These are phyloP conservation scores for Bradypodion pumilum DNA, from an alignment of 2,797 vertebrate species.

Conservation along the genomic window DNA sequence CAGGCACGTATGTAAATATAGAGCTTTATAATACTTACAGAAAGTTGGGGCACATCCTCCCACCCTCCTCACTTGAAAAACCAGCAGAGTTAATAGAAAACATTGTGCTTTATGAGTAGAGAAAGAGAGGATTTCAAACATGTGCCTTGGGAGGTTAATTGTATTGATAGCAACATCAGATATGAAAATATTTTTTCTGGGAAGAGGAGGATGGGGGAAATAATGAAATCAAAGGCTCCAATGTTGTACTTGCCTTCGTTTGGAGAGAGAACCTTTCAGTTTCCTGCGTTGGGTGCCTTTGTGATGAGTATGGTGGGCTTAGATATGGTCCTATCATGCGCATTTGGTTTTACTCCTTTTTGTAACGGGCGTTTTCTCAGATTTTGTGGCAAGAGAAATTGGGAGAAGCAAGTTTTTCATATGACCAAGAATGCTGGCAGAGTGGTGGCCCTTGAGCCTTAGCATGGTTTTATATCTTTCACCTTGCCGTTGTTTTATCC, in stretches of 20 bases:
- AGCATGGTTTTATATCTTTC: background rate
- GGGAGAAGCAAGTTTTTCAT: background rate
- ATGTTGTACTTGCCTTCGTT: background rate
- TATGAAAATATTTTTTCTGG: conserved; percentile 47
- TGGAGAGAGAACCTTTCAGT: background rate
- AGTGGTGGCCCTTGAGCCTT: background rate
- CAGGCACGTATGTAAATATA: conserved; percentile 67
- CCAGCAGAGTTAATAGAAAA: conserved; percentile 50
- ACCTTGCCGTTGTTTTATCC: background rate
- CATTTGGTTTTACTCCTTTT: background rate
- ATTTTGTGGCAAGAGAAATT: background rate
- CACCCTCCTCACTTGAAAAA: background rate
- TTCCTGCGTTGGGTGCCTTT: conserved; percentile 5
- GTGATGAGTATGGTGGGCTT: background rate
- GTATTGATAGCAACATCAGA: conserved; percentile 63
- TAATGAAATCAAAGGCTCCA: background rate
- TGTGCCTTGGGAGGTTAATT: conserved; percentile 67
- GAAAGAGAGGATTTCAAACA: conserved; percentile 52
- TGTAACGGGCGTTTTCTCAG: background rate
- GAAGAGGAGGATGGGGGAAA: conserved; percentile 23
- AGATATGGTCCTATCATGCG: no score
- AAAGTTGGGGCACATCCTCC: background rate
- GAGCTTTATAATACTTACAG: background rate
- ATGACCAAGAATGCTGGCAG: no score
- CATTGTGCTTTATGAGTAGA: conserved; percentile 29